These are phyloP conservation scores for Molothrus ater DNA, from an alignment of 2,797 vertebrate genomes.

Conservation along the genomic window DNA sequence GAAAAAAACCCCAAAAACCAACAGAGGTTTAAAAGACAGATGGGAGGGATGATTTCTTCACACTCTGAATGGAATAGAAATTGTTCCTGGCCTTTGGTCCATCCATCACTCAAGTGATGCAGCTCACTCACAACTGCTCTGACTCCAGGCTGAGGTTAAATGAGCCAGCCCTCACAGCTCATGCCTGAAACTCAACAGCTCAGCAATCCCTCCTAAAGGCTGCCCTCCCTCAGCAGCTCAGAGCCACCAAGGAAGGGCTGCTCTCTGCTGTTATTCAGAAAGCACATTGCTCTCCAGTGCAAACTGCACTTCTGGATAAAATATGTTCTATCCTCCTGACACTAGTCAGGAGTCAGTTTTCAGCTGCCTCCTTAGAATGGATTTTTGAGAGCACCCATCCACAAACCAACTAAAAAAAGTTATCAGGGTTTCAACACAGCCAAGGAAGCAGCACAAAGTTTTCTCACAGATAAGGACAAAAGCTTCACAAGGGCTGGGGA, in stretches of 20 bases:
- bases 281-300: neutral
- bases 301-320: neutral
- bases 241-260: neutral
- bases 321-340: neutral
- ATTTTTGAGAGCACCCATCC: neutral
- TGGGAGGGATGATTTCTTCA: neutral
- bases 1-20: fast-evolving
- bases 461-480: neutral
- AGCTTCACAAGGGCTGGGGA: neutral
- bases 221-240: neutral
- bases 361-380: neutral
- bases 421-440: neutral
- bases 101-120: neutral
- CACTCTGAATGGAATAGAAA: neutral
- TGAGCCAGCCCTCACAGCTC: neutral
- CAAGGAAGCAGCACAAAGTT: neutral
- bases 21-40: neutral
- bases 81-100: neutral
- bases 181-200: neutral
- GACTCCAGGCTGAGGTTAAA: neutral
- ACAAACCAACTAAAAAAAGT: neutral
- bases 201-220: neutral
- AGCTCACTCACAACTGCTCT: neutral
- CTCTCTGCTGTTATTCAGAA: neutral
- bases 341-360: neutral